Percentiles rank a stretch among this genome's conserved stretches.
These are phyloP conservation scores for Temnothorax longispinosus DNA, from an alignment of 1,140 invertebrate genomes.

Conservation along the genomic window DNA sequence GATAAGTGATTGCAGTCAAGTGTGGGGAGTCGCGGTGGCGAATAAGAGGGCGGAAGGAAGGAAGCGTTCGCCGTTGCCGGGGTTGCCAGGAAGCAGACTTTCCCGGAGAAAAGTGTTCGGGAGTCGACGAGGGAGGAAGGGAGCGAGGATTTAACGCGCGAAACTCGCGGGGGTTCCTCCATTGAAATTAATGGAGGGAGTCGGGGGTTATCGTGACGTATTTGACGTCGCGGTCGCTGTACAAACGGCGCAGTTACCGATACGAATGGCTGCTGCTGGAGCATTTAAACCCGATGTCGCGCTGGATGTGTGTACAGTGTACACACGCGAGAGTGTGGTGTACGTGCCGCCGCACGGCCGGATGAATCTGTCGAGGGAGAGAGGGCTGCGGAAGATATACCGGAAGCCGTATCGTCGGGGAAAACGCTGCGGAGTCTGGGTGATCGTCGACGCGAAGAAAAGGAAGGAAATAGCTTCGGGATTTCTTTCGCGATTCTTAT, in stretches of 20 bases:
- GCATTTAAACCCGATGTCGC: conserved; percentile 43
- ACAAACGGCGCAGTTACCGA: conserved; percentile 69
- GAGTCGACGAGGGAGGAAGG: not conserved
- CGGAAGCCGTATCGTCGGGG: conserved; percentile 48
- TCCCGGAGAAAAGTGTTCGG: not conserved
- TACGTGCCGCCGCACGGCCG: conserved; percentile 3
- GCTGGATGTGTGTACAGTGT: not conserved
- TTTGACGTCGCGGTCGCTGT: conserved; percentile 63
- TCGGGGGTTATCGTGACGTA: conserved; percentile 66
- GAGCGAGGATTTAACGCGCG: conserved; percentile 9
- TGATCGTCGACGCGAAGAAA: conserved; percentile 19
- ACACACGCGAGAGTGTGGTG: not conserved
- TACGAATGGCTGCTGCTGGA: conserved; percentile 64
- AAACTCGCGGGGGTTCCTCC: conserved; percentile 22
- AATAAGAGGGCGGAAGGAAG: not conserved
- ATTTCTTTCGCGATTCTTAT: not conserved
- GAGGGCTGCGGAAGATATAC: conserved; percentile 50
- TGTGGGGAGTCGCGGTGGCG: conserved; percentile 1
- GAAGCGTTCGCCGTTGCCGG: conserved; percentile 19
- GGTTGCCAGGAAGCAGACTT: not conserved
- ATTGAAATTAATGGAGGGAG: conserved; percentile 65
- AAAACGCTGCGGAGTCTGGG: not conserved
- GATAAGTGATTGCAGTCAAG: conserved; percentile 48
- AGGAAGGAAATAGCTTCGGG: conserved; percentile 3
- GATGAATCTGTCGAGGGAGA: conserved; percentile 7